Conservation (phyloP, 1,140 invertebrate species). For the Leucophenga varia region DNA sequence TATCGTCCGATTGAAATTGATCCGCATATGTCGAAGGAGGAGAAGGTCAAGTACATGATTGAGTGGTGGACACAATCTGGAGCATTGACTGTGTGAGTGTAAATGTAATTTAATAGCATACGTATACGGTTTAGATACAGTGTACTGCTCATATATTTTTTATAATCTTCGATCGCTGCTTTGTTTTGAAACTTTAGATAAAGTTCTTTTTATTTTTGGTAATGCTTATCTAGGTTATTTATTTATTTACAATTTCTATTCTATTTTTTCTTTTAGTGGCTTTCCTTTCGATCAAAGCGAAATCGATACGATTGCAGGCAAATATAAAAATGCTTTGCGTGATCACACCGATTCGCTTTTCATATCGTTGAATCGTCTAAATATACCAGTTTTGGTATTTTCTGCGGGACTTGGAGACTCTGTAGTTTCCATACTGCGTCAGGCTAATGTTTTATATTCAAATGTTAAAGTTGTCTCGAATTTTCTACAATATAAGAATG, state of each 20-base stretch:
- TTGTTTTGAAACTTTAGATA: not conserved
- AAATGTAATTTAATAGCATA: too few relatives aligned
- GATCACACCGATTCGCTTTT: conserved; percentile 75
- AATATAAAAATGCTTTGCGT: conserved; percentile 61
- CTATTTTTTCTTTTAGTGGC: conserved; percentile 59
- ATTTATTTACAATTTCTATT: too few relatives aligned
- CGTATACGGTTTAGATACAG: too few relatives aligned
- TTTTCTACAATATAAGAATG: conserved; percentile 79
- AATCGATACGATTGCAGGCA: conserved; percentile 60
- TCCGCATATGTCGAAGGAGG: conserved; percentile 68
- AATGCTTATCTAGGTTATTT: not conserved
- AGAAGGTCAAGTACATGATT: conserved; percentile 82
- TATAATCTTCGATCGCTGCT: too few relatives aligned
- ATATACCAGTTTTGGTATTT: conserved; percentile 87
- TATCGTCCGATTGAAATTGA: conserved; percentile 89
- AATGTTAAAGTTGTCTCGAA: conserved; percentile 92
- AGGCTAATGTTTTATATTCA: conserved; percentile 67
- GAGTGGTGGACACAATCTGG: conserved; percentile 82
- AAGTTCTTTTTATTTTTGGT: not conserved
- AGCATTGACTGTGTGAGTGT: conserved; percentile 62
- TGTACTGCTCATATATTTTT: too few relatives aligned
- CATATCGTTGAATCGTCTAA: conserved; percentile 62
- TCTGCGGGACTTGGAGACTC: conserved; percentile 91
- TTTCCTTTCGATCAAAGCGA: conserved; percentile 64
- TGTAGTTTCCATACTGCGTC: conserved; percentile 73